phyloP scores from a whole-genome alignment of 2,888 invertebrate genomes.

The Ephialtes manifestator region DNA sequence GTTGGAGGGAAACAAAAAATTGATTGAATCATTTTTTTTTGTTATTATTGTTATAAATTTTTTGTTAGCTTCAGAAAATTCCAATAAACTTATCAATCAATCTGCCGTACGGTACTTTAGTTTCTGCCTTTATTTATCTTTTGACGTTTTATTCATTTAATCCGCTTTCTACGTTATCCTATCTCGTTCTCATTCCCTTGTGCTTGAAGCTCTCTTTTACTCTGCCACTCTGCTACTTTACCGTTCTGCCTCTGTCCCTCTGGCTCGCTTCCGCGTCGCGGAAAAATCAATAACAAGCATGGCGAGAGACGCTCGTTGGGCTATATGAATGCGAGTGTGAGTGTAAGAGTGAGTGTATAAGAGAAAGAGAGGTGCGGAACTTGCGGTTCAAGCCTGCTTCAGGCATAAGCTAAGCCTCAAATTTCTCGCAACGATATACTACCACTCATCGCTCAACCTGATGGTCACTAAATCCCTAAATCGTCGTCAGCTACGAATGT shows the following conservation, averaged over 20 bases:
- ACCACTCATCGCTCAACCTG: conserved; percentile 2
- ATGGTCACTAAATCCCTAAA: not conserved
- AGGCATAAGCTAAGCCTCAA: conserved; percentile 39
- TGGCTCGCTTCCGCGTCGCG: conserved; percentile 69
- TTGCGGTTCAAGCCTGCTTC: conserved; percentile 57
- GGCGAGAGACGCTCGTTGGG: conserved; percentile 70
- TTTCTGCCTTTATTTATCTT: not conserved
- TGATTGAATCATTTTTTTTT: not conserved
- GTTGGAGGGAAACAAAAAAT: not conserved
- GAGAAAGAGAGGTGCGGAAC: conserved; percentile 34
- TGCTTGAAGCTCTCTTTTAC: conserved; percentile 8
- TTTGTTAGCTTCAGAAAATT: not conserved
- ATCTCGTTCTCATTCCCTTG: not conserved
- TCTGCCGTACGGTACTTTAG: not conserved
- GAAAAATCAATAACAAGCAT: conserved; percentile 85
- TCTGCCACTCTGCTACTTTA: conserved; percentile 42
- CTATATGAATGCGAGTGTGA: conserved; percentile 17
- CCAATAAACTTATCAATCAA: not conserved
- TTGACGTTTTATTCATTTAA: conserved; percentile 34
- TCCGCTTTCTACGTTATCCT: conserved; percentile 30
- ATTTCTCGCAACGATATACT: conserved; percentile 30
- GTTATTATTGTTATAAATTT: not conserved
- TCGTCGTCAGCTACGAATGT: not conserved
- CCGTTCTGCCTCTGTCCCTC: conserved; percentile 47
- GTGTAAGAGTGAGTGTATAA: not conserved